Evolutionary conservation across 1,140 invertebrate genomes (phyloP), one percentile per base, ranked within the genome.

Genomic region (Drosophila kanapiae): DNA sequence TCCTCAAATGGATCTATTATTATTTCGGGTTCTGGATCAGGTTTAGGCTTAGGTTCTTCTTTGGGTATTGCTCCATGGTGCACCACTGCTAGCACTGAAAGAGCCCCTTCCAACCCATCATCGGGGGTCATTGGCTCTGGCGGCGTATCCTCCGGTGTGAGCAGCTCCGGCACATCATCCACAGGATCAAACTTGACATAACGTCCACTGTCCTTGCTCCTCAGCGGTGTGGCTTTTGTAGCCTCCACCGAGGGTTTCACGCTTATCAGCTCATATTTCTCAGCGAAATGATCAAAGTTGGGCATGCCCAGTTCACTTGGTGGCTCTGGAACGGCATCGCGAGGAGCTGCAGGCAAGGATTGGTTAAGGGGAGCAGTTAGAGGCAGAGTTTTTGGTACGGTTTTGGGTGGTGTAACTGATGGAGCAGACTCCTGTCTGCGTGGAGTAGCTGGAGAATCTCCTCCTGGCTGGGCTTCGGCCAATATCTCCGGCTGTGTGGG

Each of bases 241-340:
- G 13, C 35, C 14, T 42, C 38, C 4, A 4, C 23, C 13, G 18
- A 18, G 0, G 49, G 8, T 29, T 88, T 62, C 1, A 63, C 74
- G 42, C 80, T 87, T 6, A 87, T 80, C 13, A 91, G 35, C 4
- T 82, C 63, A 33, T 91, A 90, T 58, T 91, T 88, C 16, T 91
- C 80, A 7, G 90, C 88, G 16, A 91, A 82, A 37, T 91, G 90
- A 65, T 91, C 75, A 7, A 91, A 91, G 6, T 88, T 83, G 4
- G 90, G 82, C 18, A 91, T 91, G 7, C 79, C 80, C 49, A 91
- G 48, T n/a, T 82, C 74, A 9, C 56, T 57, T 0, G 42, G 48
- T 27, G 58, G 48, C n/a, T 77, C 70, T 2, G 16, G 10, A 6
- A 31, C 14, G 4, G 43, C 10, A 6, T 3, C 58, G 0, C 29